Evolutionary conservation across 1,140 invertebrate genomes (phyloP).

Genomic region (Caenorhabditis brenneri): DNA sequence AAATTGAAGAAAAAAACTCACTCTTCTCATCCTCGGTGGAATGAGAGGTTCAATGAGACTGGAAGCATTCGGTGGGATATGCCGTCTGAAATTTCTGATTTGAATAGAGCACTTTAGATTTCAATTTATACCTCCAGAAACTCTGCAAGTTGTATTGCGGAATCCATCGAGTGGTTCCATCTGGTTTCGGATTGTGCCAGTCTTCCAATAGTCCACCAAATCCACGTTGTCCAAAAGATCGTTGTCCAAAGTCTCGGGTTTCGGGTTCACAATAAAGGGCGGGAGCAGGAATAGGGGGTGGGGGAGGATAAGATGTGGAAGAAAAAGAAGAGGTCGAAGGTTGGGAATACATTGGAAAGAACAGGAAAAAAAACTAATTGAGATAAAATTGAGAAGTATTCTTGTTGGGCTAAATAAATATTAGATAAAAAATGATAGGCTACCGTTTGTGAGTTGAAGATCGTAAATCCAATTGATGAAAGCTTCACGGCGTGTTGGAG

Average conservation of each 20-base stretch:
- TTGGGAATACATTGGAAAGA: not conserved
- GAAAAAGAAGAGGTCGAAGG: not conserved
- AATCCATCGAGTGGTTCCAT: conserved; percentile 15
- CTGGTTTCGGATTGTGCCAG: not conserved
- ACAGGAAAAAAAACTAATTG: not conserved
- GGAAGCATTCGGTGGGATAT: not conserved
- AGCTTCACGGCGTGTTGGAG: conserved; percentile 4
- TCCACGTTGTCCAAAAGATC: not conserved
- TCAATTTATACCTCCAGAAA: too few relatives aligned
- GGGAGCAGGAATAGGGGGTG: not conserved
- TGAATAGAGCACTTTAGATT: too few relatives aligned
- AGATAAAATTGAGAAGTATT: not conserved
- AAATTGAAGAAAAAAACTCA: not conserved
- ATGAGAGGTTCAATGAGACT: conserved; percentile 31
- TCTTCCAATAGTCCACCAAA: conserved; percentile 39
- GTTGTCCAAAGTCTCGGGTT: conserved; percentile 12
- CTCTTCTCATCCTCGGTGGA: not conserved
- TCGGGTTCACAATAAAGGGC: conserved; percentile 25
- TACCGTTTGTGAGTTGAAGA: conserved; percentile 50
- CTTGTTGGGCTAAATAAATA: conserved; percentile 18
- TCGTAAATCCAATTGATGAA: conserved; percentile 57
- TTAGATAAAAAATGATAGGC: not conserved
- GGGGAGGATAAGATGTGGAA: not conserved
- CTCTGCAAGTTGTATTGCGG: conserved; percentile 49
- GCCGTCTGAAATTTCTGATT: too few relatives aligned